Evolutionary conservation across 2,113 vertebrate genomes (phyloP).

Genomic region (Gnathonemus longibarbis): DNA sequence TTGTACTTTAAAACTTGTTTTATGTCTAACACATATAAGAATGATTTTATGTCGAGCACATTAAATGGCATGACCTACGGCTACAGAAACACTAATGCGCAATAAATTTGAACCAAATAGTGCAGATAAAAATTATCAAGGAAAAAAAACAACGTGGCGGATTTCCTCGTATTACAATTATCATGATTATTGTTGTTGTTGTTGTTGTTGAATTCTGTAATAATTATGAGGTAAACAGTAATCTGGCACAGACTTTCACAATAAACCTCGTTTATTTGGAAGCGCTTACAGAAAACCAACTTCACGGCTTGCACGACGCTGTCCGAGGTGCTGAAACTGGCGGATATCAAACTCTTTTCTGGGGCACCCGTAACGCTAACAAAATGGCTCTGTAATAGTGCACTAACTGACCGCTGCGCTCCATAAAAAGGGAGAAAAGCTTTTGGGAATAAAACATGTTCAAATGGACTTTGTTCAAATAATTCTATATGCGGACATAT

Average conservation of each 20-base stretch:
- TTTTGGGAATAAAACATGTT: not conserved
- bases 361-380: not conserved
- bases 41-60: not conserved
- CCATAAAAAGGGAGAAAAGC: not conserved
- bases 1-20: not conserved
- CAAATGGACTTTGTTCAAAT: not conserved
- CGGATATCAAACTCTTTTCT: not conserved
- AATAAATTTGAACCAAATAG: not conserved
- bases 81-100: not conserved
- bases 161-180: not conserved
- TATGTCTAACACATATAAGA: not conserved
- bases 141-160: not conserved
- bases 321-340: conserved; percentile 43
- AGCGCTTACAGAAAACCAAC: not conserved
- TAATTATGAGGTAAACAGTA: not conserved
- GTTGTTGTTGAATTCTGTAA: not conserved
- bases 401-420: not conserved
- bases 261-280: not conserved
- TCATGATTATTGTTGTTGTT: not conserved
- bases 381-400: not conserved
- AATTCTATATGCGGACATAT: not conserved
- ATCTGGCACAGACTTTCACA: not conserved
- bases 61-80: not conserved
- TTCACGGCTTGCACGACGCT: not conserved
- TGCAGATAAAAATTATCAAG: not conserved